Conservation (phyloP, 2,797 vertebrate genomes). For the Falco columbarius region DNA sequence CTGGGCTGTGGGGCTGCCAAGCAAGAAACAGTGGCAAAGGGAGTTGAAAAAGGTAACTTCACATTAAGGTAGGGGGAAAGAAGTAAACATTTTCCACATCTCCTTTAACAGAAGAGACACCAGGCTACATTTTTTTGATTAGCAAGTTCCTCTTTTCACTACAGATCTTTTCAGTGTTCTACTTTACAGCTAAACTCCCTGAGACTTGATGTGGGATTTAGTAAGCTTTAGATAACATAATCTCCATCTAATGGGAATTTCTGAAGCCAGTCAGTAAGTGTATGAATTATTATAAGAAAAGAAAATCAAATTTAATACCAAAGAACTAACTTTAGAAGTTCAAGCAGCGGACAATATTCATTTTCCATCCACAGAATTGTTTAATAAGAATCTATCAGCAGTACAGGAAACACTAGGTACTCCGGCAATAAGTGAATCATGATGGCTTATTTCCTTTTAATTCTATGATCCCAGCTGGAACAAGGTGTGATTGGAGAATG, state of each 20-base stretch:
- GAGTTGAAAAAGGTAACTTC: conserved; percentile 53
- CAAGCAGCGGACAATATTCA: conserved; percentile 77
- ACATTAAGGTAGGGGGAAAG: background rate
- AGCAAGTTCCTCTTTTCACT: conserved; percentile 26
- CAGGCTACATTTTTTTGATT: conserved; percentile 34
- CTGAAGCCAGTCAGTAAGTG: conserved; percentile 69
- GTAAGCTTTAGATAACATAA: conserved; percentile 76
- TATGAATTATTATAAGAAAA: conserved; percentile 76
- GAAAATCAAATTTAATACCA: conserved; percentile 76
- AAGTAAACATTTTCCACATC: conserved; percentile 10
- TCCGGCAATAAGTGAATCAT: conserved; percentile 78
- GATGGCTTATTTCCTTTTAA: conserved; percentile 84
- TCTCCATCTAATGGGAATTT: conserved; percentile 77
- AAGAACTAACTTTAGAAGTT: conserved; percentile 78
- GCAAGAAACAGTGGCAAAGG: conserved; percentile 41
- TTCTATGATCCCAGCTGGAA: conserved; percentile 82
- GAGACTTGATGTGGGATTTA: conserved; percentile 72
- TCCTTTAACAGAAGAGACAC: conserved; percentile 33
- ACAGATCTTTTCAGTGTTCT: conserved; percentile 45
- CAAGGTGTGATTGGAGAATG: conserved; percentile 80
- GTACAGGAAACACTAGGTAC: conserved; percentile 71
- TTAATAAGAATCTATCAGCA: conserved; percentile 78
- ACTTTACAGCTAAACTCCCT: conserved; percentile 65
- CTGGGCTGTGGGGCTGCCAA: conserved; percentile 47
- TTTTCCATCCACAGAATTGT: conserved; percentile 76